phyloP scores from a whole-genome alignment of 2,113 vertebrate genomes.

The Tapirus terrestris region DNA sequence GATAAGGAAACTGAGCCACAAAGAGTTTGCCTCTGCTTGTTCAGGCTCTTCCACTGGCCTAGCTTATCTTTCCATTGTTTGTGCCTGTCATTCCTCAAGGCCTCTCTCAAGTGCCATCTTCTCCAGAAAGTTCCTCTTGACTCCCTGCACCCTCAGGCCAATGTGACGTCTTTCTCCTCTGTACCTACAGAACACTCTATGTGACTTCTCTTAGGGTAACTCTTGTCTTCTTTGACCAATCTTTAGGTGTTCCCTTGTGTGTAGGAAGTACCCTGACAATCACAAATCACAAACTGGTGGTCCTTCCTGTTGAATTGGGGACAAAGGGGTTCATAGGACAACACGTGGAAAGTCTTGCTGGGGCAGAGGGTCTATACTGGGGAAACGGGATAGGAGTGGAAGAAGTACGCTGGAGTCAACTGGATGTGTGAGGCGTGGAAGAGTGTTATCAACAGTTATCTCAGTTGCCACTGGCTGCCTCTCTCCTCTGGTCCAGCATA shows the following conservation, averaged over 20 bases:
- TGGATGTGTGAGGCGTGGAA: not conserved
- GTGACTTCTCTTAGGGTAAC: not conserved
- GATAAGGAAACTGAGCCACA: not conserved
- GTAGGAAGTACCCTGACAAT: not conserved
- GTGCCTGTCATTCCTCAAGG: not conserved
- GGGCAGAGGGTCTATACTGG: not conserved
- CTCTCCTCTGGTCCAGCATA: not conserved
- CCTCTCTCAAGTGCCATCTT: not conserved
- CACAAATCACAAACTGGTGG: not conserved
- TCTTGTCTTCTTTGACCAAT: not conserved
- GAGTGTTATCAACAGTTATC: not conserved
- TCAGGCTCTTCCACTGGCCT: not conserved
- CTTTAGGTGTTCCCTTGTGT: not conserved
- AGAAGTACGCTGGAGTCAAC: not conserved
- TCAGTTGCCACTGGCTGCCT: not conserved
- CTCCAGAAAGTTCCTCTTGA: constrained; percentile 1
- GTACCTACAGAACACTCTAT: not conserved
- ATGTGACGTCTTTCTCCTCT: not conserved
- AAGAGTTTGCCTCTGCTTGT: not conserved
- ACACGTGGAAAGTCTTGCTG: not conserved
- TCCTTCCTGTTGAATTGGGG: not conserved
- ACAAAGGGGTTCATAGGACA: not conserved
- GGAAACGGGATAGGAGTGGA: not conserved
- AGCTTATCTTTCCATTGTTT: not conserved
- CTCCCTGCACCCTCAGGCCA: not conserved